Percentiles rank a stretch among this genome's conserved stretches.
Evolutionary conservation across 1,140 invertebrate genomes (phyloP).

Genomic region (Aphelinus atriplicis): DNA sequence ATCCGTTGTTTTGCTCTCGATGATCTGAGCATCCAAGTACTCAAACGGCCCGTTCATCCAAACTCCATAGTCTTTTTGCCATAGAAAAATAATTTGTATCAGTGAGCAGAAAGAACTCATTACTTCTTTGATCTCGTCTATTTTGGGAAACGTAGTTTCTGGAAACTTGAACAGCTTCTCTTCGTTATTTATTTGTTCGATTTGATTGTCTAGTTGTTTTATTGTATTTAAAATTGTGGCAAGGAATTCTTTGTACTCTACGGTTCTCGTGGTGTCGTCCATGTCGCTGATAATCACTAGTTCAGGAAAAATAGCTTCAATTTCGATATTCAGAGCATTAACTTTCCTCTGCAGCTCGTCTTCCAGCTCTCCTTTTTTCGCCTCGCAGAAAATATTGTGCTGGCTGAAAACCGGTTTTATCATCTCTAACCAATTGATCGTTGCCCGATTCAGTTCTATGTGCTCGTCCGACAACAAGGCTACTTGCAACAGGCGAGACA

Average conservation of each 20-base stretch:
- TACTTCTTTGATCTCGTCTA: constrained; percentile 67
- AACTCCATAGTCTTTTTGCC: constrained; percentile 72
- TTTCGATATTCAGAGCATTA: constrained; percentile 67
- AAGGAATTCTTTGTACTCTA: constrained; percentile 65
- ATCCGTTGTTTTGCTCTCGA: constrained; percentile 65
- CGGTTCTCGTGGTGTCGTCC: constrained; percentile 59
- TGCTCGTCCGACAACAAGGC: constrained; percentile 60
- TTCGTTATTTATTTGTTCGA: constrained; percentile 74
- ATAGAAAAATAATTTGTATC: constrained; percentile 67
- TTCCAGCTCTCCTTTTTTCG: constrained; percentile 72
- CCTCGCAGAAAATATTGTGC: constrained; percentile 69
- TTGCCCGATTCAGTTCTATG: constrained; percentile 59
- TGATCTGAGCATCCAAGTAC: constrained; percentile 67
- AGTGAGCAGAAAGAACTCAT: constrained; percentile 61
- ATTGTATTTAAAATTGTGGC: constrained; percentile 69
- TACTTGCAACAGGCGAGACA: constrained; percentile 61
- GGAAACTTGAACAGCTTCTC: constrained; percentile 77
- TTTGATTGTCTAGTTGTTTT: constrained; percentile 65
- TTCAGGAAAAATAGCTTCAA: constrained; percentile 70
- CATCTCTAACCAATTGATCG: constrained; percentile 64
- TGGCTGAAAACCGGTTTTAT: constrained; percentile 66
- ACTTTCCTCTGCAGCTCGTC: constrained; percentile 68
- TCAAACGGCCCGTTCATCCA: constrained; percentile 78
- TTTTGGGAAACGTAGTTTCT: constrained; percentile 72
- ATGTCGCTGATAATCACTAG: constrained; percentile 62